Evolutionary conservation across 2,113 vertebrate species (phyloP).

Genomic region (Planiliza haematocheilus): DNA sequence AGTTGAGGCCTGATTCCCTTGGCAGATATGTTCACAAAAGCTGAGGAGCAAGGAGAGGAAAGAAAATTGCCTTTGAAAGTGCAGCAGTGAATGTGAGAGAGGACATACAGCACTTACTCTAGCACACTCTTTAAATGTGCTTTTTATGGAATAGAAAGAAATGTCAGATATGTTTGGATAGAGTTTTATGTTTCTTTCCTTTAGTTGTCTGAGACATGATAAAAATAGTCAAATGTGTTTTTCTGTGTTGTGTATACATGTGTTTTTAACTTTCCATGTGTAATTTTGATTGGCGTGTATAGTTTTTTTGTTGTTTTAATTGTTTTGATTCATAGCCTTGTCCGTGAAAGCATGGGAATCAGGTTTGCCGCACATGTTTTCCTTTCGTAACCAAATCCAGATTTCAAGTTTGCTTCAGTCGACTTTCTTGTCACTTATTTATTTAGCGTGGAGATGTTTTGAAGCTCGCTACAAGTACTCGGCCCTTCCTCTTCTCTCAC

Average conservation of each 20-base stretch:
- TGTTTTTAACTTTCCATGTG: neutral
- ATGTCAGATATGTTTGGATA: neutral
- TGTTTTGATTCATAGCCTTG: constrained; percentile 23
- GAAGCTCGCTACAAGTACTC: constrained; percentile 51
- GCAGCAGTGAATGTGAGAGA: constrained; percentile 42
- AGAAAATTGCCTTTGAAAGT: constrained; percentile 72
- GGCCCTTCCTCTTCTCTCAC: constrained; percentile 47
- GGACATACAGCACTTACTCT: constrained; percentile 42
- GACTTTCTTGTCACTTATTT: constrained; percentile 55
- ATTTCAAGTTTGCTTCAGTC: constrained; percentile 52
- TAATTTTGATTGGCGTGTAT: neutral
- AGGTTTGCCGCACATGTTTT: constrained; percentile 44
- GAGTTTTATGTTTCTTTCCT: neutral
- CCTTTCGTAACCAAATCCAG: constrained; percentile 8
- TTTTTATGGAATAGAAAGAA: constrained; percentile 29
- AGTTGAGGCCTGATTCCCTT: constrained; percentile 60
- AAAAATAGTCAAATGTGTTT: neutral
- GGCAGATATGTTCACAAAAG: constrained; percentile 66
- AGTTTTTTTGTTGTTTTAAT: constrained; percentile 12
- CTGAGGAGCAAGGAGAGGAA: constrained; percentile 49
- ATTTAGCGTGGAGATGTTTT: constrained; percentile 60
- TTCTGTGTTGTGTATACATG: neutral
- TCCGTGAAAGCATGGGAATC: constrained; percentile 32
- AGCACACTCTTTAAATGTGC: constrained; percentile 5
- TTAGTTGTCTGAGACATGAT: neutral